phyloP scores from a whole-genome alignment of 2,113 vertebrate genomes.

The Entosphenus tridentatus region DNA sequence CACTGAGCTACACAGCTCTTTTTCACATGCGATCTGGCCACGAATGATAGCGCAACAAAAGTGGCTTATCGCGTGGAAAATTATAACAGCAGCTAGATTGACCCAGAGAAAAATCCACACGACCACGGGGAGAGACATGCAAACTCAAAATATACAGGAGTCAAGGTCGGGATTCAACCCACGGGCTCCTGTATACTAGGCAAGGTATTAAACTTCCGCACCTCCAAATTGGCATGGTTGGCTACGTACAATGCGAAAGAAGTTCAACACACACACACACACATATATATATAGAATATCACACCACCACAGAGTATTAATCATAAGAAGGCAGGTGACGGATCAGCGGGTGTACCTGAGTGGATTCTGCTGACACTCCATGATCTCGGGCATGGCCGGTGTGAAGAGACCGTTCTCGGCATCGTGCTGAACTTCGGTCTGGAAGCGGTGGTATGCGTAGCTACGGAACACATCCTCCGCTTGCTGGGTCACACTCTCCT shows the following conservation, averaged over 20 bases:
- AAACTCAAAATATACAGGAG: too few relatives aligned
- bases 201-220: too few relatives aligned
- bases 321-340: background rate
- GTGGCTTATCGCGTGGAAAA: too few relatives aligned
- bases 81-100: too few relatives aligned
- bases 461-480: conserved; percentile 31
- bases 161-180: too few relatives aligned
- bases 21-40: too few relatives aligned
- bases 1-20: too few relatives aligned
- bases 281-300: background rate
- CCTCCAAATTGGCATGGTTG: background rate
- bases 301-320: background rate
- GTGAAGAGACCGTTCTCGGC: conserved; percentile 12
- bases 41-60: too few relatives aligned
- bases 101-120: too few relatives aligned
- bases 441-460: conserved; percentile 26
- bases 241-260: background rate
- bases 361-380: background rate
- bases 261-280: background rate
- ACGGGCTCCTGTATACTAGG: too few relatives aligned
- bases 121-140: too few relatives aligned
- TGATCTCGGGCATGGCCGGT: background rate
- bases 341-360: background rate
- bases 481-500: conserved; percentile 23
- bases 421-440: conserved; percentile 22